Base-by-base conservation (phyloP, 1,140 invertebrate species). In the Drosophila ambigua region DNA sequence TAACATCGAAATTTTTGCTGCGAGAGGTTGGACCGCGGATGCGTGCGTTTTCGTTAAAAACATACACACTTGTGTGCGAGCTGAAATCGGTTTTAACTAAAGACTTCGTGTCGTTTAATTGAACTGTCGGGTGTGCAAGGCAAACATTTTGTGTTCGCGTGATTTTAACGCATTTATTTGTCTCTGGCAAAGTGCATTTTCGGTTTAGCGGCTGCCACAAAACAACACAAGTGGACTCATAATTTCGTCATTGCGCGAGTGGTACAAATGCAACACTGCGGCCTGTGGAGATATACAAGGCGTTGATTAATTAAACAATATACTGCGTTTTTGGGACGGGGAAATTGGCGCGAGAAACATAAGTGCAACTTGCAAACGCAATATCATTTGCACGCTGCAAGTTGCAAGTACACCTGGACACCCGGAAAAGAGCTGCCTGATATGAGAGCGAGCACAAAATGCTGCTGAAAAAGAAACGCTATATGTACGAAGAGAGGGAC, bases 391-490 rank as follows among this genome's bases (percentile, higher is more conserved):
- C 31, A 23, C 64, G 48, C 45, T 13, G 60, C 63, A 45, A 49
- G 63, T 49, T 66, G 63, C 60, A 66, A 48, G 65, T 57, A 55
- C 16, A 55, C 13, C 20, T 35, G 8, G 23, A 16, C 16, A 50
- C n/a, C 20, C 64, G 45, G 35, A 69, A 54, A 49, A 7, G 43
- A 49, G 35, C 51, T 49, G 51, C 24, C 64, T 68, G 67, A 65
- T 71, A 69, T 71, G 64, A 57, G 31, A 50, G 15, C 66, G 48
- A 20, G 46, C 61, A 73, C 69, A 89, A 53, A 77, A 91, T 91
- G 90, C 85, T 91, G 67, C 74, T 91, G 62, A 91, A 91, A 78
- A 91, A 91, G 90, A 91, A 91, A 82, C 88, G 87, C 71, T 88
- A 80, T 76, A 88, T 83, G 79, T 73, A 67, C 72, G 87, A 90